Percentiles rank a stretch among this genome's conserved stretches.
phyloP scores from a whole-genome alignment of 1,140 invertebrate species.

The Mya arenaria region DNA sequence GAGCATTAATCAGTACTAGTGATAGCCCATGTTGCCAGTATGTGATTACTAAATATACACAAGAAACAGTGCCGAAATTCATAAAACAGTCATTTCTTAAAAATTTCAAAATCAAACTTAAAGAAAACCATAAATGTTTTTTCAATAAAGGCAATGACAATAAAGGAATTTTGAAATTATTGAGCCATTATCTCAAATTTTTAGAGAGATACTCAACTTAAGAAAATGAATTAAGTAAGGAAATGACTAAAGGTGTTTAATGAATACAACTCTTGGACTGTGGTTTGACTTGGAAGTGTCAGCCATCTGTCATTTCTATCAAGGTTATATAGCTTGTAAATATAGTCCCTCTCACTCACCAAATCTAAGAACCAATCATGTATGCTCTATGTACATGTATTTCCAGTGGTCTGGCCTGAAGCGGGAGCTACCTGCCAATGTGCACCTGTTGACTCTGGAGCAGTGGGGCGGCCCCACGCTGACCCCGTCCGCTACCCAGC shows the following conservation, averaged over 20 bases:
- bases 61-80: too few species aligned
- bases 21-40: too few species aligned
- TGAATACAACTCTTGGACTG: neutral
- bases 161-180: too few species aligned
- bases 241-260: neutral
- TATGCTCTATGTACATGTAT: neutral
- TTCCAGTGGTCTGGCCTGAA: slow-evolving; percentile 82
- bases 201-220: too few species aligned
- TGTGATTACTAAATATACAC: too few species aligned
- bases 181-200: too few species aligned
- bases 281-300: neutral
- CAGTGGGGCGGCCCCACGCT: slow-evolving; percentile 87
- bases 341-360: too few species aligned
- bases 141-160: too few species aligned
- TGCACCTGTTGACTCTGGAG: slow-evolving; percentile 94
- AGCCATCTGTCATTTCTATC: neutral
- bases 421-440: slow-evolving; percentile 86
- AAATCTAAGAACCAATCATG: neutral
- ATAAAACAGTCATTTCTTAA: too few species aligned
- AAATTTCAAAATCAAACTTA: too few species aligned
- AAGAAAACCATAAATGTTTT: too few species aligned
- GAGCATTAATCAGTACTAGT: too few species aligned
- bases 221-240: neutral
- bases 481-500: slow-evolving; percentile 76
- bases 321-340: neutral